Conservation (phyloP, 2,888 invertebrate genomes). For the Tuta absoluta region DNA sequence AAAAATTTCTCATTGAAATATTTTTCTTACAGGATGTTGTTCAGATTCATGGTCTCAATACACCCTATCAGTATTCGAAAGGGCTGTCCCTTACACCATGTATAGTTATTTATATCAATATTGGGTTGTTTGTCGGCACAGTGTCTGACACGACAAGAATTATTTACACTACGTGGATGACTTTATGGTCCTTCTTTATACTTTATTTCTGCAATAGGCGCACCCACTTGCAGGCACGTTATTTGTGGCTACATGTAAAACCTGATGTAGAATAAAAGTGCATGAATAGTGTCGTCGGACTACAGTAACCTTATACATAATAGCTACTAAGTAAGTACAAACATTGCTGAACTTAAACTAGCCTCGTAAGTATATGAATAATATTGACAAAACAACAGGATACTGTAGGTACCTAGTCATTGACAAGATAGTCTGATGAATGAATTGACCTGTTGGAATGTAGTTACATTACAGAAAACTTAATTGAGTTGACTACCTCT, state of each 20-base stretch:
- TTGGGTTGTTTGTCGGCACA: no score
- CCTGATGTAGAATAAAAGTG: background rate
- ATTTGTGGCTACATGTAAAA: background rate
- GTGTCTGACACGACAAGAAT: no score
- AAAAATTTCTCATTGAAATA: no score
- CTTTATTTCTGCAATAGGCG: no score
- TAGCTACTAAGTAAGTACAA: background rate
- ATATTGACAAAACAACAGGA: background rate
- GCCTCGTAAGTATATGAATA: background rate
- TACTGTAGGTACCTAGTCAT: conserved; percentile 27
- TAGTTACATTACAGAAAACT: conserved; percentile 21
- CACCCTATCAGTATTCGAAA: no score
- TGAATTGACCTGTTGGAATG: conserved; percentile 28
- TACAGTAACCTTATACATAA: background rate
- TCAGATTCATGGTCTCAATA: no score
- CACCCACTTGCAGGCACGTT: no score
- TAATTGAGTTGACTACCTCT: conserved; percentile 14
- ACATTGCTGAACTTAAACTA: background rate
- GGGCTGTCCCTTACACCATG: no score
- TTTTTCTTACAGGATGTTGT: no score
- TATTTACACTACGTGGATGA: no score
- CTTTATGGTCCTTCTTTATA: no score
- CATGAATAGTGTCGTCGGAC: background rate
- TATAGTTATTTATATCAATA: no score
- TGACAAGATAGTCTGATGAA: conserved; percentile 16